Base-by-base conservation (phyloP, 2,888 invertebrate species). In the Volucella zonaria region DNA sequence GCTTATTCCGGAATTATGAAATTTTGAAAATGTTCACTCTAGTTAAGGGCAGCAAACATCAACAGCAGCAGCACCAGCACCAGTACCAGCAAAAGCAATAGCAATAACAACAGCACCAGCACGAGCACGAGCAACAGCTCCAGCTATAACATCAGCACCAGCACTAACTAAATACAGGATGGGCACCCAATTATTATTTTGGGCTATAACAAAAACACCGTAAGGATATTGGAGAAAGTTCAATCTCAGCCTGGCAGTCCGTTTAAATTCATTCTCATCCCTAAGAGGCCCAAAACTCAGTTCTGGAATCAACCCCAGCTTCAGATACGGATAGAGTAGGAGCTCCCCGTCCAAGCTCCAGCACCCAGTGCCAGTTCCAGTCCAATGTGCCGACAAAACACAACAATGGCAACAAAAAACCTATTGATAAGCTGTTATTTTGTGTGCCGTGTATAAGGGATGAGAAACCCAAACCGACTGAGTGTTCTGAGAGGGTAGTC, bases 391-490 rank as follows among this genome's bases (percentile, higher is more conserved):
- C 52, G 52, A 15, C 77, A 68, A 70, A 75, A 62, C 68, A 82
- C 71, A 31, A 31, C 31, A 76, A 76, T 77, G 59, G 54, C 68
- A 73, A 64, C 54, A 74, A 64, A 70, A 76, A 75, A 70, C 76
- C 76, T 80, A 85, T 85, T 80, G 85, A 77, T 77, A 81, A 76
- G 62, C 81, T 76, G 70, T 73, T 81, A 77, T 76, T 83, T 51
- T 71, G 51, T 58, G 66, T 56, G 42, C 18, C 38, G 38, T 3
- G 14, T 15, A 38, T 43, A 14, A 47, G 47, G 61, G 11, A 8
- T 14, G 59, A 10, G 58, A 6, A 6, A 15, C 47, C 62, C 23
- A 15, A 43, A 59, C 18, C 45, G 59, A 59, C 18, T 31, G 59
- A 49, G 59, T 61, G 71, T 15, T 59, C 14, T 42, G 59, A 51